Evolutionary conservation across 2,113 vertebrate genomes (phyloP), one percentile per base, ranked within the genome.

Genomic region (Excalfactoria chinensis): DNA sequence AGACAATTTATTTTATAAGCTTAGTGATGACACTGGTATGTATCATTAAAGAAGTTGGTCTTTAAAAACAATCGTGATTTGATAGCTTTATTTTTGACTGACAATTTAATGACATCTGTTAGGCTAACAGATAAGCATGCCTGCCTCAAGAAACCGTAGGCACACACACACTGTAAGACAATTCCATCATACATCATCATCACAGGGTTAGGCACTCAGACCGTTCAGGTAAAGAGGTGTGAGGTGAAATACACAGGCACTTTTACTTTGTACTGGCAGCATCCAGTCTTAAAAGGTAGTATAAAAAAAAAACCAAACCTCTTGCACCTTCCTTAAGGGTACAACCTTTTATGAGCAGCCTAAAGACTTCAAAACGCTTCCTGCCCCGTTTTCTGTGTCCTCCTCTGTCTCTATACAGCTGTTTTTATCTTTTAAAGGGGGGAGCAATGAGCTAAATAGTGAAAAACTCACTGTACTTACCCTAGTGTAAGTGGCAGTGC

Each of bases 51-150:
- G 95, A 97, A 97, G 95, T 96, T 97, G 95, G 88, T 96, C 96
- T 97, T 97, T 97, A 97, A 97, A 97, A 98, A 97, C 96, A 96
- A 88, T 69, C 44, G 86, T 89, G 95, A 95, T 95, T 97, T 94
- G 74, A 97, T 32, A 97, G 81, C 95, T 98, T 98, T 98, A 97
- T 98, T 98, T 98, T 96, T 73, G 96, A 96, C 82, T 89, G 95
- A 96, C 96, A 97, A 4, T 62, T 62, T 63, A 95, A 86, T 66
- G 95, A 97, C 95, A 97, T 25, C 79, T 91, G 79, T 91, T 68
- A 59, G 3, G 89, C 83, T 89, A 71, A 94, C 95, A 95, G 97
- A 68, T 44, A 88, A 70, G 79, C 94, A 91, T 70, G 95, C 93
- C 95, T 97, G 91, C 64, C 90, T 62, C 28, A 85, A 86, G 94